A percentile compares a stretch with the other conserved stretches of the same genome.
Conservation (phyloP, 64 coral and sea anemone genomes). For the Montipora capricornis region DNA sequence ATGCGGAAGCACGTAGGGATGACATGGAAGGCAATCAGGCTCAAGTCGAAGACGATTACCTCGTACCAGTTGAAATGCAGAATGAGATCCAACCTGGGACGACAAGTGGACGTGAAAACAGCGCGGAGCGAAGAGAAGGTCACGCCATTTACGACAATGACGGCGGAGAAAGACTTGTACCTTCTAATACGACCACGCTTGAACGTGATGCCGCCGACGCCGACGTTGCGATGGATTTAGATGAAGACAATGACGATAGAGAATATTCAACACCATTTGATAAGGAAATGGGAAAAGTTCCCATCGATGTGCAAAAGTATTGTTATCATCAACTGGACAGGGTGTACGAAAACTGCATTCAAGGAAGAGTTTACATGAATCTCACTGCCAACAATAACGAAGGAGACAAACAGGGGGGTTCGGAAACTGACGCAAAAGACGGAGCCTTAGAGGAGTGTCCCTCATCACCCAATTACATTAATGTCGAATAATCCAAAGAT, state of each 20-base stretch:
- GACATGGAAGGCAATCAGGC: not conserved
- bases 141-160: not conserved
- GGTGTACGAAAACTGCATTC: not conserved
- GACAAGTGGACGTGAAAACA: not conserved
- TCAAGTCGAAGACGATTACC: not conserved
- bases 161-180: not conserved
- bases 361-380: not conserved
- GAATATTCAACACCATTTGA: not conserved
- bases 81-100: too few relatives aligned
- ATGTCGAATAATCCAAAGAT: not conserved
- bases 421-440: not conserved
- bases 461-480: not conserved
- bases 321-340: not conserved
- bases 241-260: not conserved
- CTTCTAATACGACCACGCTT: not conserved
- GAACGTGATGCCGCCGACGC: not conserved
- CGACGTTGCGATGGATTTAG: not conserved
- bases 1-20: not conserved
- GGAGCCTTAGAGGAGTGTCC: not conserved
- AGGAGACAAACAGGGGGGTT: too few relatives aligned
- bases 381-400: not conserved
- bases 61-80: not conserved
- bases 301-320: not conserved
- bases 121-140: too few relatives aligned
- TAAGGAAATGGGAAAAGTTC: not conserved